Conservation (phyloP, 2,113 vertebrate species). For the Sander vitreus region DNA sequence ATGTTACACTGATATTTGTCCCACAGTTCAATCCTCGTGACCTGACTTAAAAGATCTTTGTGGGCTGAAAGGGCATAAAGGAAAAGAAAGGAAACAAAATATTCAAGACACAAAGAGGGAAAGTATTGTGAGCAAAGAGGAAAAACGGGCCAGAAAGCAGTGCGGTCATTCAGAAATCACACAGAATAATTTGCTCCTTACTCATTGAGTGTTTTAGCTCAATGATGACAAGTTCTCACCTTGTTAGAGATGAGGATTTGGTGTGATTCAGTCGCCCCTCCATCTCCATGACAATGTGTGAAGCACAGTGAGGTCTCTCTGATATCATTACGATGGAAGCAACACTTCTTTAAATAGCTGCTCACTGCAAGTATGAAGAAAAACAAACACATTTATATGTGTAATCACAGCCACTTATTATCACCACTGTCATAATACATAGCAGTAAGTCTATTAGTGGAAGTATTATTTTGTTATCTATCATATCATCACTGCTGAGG, state of each 20-base stretch:
- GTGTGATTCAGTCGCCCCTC: conserved; percentile 51
- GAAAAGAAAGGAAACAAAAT: not conserved
- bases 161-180: conserved; percentile 40
- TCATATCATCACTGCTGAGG: conserved; percentile 12
- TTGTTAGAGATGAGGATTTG: conserved; percentile 50
- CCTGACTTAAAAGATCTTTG: conserved; percentile 15
- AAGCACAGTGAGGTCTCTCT: conserved; percentile 58
- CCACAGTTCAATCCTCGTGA: conserved; percentile 19
- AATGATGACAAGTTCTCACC: conserved; percentile 59
- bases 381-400: conserved; percentile 28
- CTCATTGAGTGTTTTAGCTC: conserved; percentile 59
- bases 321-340: conserved; percentile 56
- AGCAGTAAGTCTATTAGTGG: not conserved
- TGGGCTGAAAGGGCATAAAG: not conserved
- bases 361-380: conserved; percentile 1
- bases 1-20: conserved; percentile 47
- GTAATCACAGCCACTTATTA: conserved; percentile 25
- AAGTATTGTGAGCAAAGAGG: not conserved
- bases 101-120: not conserved
- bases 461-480: conserved; percentile 28
- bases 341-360: conserved; percentile 67
- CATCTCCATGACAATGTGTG: conserved; percentile 68
- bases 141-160: not conserved
- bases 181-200: not conserved
- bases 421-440: not conserved